A percentile compares a stretch with the other conserved stretches of the same genome.
Conservation (phyloP, 2,888 invertebrate species). For the Thyatira batis region DNA sequence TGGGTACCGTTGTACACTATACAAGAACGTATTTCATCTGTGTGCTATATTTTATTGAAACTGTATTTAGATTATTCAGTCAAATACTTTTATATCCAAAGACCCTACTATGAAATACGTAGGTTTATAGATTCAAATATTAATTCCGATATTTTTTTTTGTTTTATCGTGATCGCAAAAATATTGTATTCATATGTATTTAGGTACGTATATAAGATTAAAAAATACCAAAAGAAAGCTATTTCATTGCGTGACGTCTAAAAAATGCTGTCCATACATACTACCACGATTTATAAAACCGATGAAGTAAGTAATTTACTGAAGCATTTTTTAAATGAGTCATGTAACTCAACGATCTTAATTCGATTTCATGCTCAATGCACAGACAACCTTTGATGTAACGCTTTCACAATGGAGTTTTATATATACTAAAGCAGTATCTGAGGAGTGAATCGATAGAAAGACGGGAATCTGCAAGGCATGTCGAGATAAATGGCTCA, state of each 20-base stretch:
- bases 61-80: too few species aligned
- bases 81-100: too few species aligned
- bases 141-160: too few species aligned
- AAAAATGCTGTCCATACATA: not conserved
- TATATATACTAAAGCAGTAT: conserved; percentile 12
- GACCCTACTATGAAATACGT: too few species aligned
- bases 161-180: too few species aligned
- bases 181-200: too few species aligned
- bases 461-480: conserved; percentile 8
- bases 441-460: conserved; percentile 14
- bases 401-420: conserved; percentile 14
- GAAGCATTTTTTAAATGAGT: conserved; percentile 21
- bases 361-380: conserved; percentile 33
- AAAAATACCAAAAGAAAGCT: not conserved
- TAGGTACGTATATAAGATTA: too few species aligned
- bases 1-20: too few species aligned
- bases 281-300: not conserved
- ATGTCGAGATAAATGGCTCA: conserved; percentile 45
- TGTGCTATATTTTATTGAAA: too few species aligned
- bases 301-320: conserved; percentile 2
- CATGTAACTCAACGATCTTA: conserved; percentile 22
- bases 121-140: too few species aligned
- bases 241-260: not conserved
- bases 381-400: conserved; percentile 25
- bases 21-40: too few species aligned